A percentile compares a stretch with the other conserved stretches of the same genome.
phyloP scores from a whole-genome alignment of 2,888 invertebrate genomes.

The Noctua janthe region DNA sequence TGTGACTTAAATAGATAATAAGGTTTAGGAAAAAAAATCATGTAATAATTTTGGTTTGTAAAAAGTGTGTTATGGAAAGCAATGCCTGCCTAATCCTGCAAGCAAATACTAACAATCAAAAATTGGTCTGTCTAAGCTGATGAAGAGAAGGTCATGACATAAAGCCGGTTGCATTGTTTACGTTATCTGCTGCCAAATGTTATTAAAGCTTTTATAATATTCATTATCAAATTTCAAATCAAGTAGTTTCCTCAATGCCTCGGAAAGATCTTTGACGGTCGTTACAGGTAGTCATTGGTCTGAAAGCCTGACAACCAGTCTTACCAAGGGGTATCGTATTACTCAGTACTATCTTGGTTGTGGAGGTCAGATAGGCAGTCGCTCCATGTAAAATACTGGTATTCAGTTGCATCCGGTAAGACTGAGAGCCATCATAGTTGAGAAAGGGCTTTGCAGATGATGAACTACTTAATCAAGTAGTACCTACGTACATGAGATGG shows the following conservation, averaged over 20 bases:
- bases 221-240: background rate
- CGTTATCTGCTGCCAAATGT: no score
- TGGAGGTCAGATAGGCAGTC: no score
- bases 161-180: background rate
- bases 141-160: background rate
- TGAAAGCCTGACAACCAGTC: no score
- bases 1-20: background rate
- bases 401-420: no score
- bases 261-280: no score
- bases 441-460: no score
- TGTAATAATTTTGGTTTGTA: background rate
- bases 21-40: background rate
- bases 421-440: no score
- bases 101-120: background rate
- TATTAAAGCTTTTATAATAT: background rate
- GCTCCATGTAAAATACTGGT: no score
- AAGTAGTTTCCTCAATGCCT: background rate
- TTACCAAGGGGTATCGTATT: no score
- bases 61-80: background rate
- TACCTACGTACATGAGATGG: background rate
- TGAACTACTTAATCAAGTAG: no score
- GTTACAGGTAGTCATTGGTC: no score
- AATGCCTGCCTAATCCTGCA: background rate
- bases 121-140: background rate
- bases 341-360: no score